Evolutionary conservation across 2,888 invertebrate species (phyloP).

Genomic region (Xiphydria camelus): DNA sequence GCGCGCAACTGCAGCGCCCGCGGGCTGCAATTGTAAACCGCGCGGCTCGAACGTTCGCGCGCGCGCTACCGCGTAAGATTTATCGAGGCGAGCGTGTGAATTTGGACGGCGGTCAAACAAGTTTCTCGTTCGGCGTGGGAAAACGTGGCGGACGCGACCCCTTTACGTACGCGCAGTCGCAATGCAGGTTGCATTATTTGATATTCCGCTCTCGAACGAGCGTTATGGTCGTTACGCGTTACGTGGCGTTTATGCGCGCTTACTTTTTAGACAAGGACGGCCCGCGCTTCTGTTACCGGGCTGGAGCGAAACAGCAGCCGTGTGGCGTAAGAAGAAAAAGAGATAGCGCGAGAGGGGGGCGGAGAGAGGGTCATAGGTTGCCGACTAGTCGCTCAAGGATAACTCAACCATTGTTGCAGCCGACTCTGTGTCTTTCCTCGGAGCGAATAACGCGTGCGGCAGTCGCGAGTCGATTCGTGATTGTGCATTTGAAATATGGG

Average conservation of each 20-base stretch:
- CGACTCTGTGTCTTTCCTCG: background rate
- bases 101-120: conserved; percentile 37
- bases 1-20: no score
- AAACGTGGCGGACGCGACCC: conserved; percentile 16
- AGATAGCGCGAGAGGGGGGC: background rate
- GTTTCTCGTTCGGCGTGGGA: conserved; percentile 39
- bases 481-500: no score
- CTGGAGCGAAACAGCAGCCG: no score
- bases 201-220: conserved; percentile 27
- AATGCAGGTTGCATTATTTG: conserved; percentile 35
- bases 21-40: no score
- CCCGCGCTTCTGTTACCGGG: background rate
- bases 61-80: no score
- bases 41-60: no score
- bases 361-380: background rate
- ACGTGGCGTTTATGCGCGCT: background rate
- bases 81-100: conserved; percentile 31
- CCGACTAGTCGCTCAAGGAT: conserved; percentile 3
- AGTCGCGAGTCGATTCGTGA: no score
- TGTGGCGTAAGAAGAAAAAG: no score
- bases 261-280: background rate
- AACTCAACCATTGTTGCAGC: conserved; percentile 2
- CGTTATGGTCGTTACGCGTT: conserved; percentile 3
- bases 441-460: no score
- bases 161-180: conserved; percentile 20